Evolutionary conservation across 2,888 invertebrate species (phyloP).

Genomic region (Pharmacophagus antenor): DNA sequence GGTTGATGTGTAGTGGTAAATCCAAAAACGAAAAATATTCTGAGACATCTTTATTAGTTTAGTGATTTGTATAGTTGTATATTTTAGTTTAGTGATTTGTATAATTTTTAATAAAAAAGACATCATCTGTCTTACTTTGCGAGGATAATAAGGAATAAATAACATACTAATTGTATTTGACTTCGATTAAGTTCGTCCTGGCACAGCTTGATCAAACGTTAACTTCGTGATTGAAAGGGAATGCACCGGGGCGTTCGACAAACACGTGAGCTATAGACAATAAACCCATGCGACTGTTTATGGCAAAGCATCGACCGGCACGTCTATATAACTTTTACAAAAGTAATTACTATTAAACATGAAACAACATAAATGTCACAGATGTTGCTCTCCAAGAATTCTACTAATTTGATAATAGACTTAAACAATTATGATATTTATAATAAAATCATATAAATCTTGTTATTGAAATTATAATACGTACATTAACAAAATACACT

Average conservation of each 20-base stretch:
- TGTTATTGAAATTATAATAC: too few relatives aligned
- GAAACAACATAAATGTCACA: neutral
- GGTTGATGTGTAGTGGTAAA: too few relatives aligned
- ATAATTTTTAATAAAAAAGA: neutral
- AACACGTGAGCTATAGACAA: conserved; percentile 63
- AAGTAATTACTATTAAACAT: neutral
- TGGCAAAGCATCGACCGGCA: conserved; percentile 29
- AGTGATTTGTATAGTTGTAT: neutral
- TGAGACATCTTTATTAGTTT: neutral
- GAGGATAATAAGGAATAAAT: conserved; percentile 7
- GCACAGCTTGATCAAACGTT: conserved; percentile 52
- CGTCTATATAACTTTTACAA: neutral
- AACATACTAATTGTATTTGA: conserved; percentile 32
- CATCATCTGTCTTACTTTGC: neutral
- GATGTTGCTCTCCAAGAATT: too few relatives aligned
- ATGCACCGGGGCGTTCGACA: conserved; percentile 49
- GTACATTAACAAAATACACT: too few relatives aligned
- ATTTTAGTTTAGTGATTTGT: neutral
- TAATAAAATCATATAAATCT: too few relatives aligned
- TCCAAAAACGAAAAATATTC: neutral
- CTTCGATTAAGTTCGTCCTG: conserved; percentile 47
- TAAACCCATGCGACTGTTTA: conserved; percentile 60
- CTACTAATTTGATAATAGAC: too few relatives aligned
- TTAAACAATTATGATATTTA: too few relatives aligned
- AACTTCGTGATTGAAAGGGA: conserved; percentile 63